These are phyloP conservation scores for Engraulis encrasicolus DNA, from an alignment of 2,113 vertebrate genomes.

Conservation along the genomic window DNA sequence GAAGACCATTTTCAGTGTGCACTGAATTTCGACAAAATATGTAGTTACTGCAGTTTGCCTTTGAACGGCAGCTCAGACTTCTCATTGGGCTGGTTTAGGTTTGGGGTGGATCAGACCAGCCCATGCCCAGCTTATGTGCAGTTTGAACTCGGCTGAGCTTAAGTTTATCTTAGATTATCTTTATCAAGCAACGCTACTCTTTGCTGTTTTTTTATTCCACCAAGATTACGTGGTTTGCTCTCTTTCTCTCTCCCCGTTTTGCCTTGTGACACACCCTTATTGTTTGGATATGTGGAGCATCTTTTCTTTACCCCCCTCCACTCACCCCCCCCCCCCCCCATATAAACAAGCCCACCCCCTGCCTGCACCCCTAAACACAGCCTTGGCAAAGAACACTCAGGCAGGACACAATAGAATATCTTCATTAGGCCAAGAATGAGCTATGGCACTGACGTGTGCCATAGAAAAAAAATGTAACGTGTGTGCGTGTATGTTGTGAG, in stretches of 20 bases:
- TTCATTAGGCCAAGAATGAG: neutral
- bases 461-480: neutral
- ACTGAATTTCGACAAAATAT: too few relatives aligned
- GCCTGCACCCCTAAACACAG: neutral
- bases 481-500: neutral
- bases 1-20: too few relatives aligned
- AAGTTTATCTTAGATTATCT: neutral
- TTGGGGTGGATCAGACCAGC: neutral
- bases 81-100: too few relatives aligned
- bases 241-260: neutral
- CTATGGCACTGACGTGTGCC: neutral
- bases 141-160: neutral
- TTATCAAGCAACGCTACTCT: neutral
- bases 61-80: too few relatives aligned
- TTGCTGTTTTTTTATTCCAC: neutral
- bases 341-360: neutral
- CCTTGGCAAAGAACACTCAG: neutral
- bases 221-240: neutral
- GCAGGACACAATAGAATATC: neutral
- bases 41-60: too few relatives aligned
- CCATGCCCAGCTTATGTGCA: neutral
- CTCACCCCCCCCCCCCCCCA: neutral
- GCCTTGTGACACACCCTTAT: slow-evolving; percentile 18
- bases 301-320: neutral
- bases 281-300: slow-evolving; percentile 21